These are phyloP conservation scores for Drosophila leonis DNA, from an alignment of 2,888 invertebrate species.

Conservation along the genomic window DNA sequence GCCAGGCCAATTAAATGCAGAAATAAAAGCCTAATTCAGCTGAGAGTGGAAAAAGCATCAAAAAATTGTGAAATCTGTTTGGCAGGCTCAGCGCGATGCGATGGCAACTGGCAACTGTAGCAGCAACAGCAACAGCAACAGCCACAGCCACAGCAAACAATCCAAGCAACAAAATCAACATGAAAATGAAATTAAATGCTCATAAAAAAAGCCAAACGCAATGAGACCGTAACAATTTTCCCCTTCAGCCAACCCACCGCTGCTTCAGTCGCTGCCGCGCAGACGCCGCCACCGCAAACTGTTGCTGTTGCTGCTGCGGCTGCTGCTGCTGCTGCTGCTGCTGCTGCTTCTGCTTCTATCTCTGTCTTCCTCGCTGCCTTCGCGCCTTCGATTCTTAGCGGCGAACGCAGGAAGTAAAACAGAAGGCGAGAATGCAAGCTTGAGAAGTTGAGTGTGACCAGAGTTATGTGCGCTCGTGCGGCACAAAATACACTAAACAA, in stretches of 20 bases:
- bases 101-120: slow-evolving; percentile 20
- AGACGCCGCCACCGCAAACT: background rate
- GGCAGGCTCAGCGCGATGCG: slow-evolving; percentile 16
- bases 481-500: slow-evolving; percentile 47
- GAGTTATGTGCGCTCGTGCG: slow-evolving; percentile 47
- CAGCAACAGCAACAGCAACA: slow-evolving; percentile 29
- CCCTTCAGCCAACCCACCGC: slow-evolving; percentile 29
- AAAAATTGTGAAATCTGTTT: slow-evolving; percentile 61
- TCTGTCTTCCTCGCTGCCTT: background rate
- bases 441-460: slow-evolving; percentile 13
- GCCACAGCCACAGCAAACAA: slow-evolving; percentile 24
- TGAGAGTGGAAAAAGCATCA: slow-evolving; percentile 52
- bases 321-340: background rate
- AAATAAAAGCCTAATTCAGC: slow-evolving; percentile 42
- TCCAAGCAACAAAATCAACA: slow-evolving; percentile 42
- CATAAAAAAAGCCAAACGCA: slow-evolving; percentile 66
- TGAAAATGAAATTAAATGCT: slow-evolving; percentile 72
- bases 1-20: slow-evolving; percentile 51
- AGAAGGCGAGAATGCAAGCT: slow-evolving; percentile 10
- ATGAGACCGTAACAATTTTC: slow-evolving; percentile 75
- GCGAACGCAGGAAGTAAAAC: slow-evolving; percentile 10
- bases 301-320: background rate
- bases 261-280: background rate
- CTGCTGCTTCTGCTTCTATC: background rate
- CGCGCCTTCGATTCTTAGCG: slow-evolving; percentile 25